Base-by-base conservation (phyloP, 2,888 invertebrate genomes). In the Mamestra brassicae region DNA sequence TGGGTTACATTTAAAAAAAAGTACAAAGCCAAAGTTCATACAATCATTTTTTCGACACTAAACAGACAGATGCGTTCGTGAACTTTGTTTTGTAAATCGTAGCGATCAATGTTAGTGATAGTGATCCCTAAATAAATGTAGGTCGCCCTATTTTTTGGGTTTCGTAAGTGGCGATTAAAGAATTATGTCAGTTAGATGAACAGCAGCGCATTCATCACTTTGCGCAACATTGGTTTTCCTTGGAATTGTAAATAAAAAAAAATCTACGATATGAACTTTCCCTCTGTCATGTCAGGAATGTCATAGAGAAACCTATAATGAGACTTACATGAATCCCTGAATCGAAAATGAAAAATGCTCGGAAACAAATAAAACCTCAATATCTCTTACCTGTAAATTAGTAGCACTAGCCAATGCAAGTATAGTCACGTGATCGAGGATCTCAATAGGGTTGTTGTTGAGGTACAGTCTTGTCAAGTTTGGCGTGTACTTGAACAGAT, bases 401-500 rank as follows among this genome's bases (percentile, higher is more conserved):
- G 88, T 90, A 55, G 97, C 95, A 60, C 97, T 96, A 0, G 97
- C 94, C 78, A 98, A 84, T 1, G 97, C 97, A n/a, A 97, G 89
- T 3, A 97, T 93, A 0, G 97, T 97, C 45, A 97, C 96, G 61
- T 94, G 94, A 88, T 98, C 98, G 47, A 98, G 91, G 65, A 97
- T 95, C 86, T 96, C 96, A 45, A 98, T 96, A 13, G 97, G 95
- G 86, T 98, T 98, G 86, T 97, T 96, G 89, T 97, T 97, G 73
- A 98, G 92, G 84, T 97, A 97, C 10, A 98, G 92, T 79, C 96
- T 95, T 34, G 96, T 96, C 86, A 98, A 88, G 82, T 97, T 96
- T 0, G 97, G 97, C 71, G 97, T 97, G 89, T 97, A 97, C 89
- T 97, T 97, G 89, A 98, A 98, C 55, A 97, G 88, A 69, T 97